A percentile compares a stretch with the other conserved stretches of the same genome.
Conservation (phyloP, 2,113 vertebrate genomes). For the Platichthys stellatus region DNA sequence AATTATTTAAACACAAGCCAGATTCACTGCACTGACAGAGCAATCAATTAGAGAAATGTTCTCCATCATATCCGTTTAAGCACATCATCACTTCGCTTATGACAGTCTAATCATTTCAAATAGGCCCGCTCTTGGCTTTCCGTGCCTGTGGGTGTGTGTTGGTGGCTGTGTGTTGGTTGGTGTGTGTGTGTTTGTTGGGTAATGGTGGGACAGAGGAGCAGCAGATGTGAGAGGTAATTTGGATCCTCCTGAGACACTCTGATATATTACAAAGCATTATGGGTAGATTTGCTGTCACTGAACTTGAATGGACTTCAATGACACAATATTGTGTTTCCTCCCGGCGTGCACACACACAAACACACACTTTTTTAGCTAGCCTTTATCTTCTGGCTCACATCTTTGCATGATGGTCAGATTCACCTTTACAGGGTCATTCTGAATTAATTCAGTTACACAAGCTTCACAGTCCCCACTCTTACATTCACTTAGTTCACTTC, state of each 20-base stretch:
- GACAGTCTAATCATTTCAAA: conserved; percentile 77
- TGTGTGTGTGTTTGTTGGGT: conserved; percentile 26
- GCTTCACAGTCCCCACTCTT: too few relatives aligned
- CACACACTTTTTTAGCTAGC: neutral
- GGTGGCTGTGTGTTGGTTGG: conserved; percentile 16
- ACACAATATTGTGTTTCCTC: conserved; percentile 50
- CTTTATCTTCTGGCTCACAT: neutral
- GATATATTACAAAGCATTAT: conserved; percentile 76
- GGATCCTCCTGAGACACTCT: conserved; percentile 64
- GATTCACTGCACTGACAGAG: conserved; percentile 55
- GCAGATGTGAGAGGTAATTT: conserved; percentile 75
- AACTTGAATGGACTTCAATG: conserved; percentile 70
- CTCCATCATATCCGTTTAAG: conserved; percentile 74
- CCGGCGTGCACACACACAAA: conserved; percentile 5
- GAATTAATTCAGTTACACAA: neutral
- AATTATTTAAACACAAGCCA: conserved; percentile 43
- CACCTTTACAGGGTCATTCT: conserved; percentile 6
- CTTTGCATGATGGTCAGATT: neutral
- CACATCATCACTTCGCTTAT: conserved; percentile 78
- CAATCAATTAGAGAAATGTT: conserved; percentile 67
- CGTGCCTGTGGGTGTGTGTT: conserved; percentile 4
- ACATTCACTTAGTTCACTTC: neutral
- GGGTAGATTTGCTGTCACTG: conserved; percentile 64
- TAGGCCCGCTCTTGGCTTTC: conserved; percentile 32
- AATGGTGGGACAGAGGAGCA: conserved; percentile 63